These are phyloP conservation scores for Onychomys torridus DNA, from an alignment of 2,797 vertebrate genomes.

Conservation along the genomic window DNA sequence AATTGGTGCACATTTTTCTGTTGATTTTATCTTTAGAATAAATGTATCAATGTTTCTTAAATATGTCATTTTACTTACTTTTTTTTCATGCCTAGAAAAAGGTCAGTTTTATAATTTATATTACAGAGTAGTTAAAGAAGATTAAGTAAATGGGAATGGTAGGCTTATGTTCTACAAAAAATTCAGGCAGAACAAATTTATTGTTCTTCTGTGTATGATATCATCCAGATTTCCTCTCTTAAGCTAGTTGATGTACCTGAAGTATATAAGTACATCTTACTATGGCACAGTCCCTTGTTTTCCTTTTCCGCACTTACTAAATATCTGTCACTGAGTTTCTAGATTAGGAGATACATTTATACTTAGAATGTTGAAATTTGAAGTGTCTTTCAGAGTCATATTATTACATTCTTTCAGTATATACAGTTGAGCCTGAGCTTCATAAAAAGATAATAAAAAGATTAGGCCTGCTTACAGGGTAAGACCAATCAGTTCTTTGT, in stretches of 20 bases:
- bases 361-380: conserved; percentile 21
- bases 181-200: not conserved
- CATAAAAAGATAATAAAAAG: not conserved
- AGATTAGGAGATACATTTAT: conserved; percentile 14
- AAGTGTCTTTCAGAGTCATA: not conserved
- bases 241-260: not conserved
- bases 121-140: not conserved
- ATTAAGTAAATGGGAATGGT: not conserved
- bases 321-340: conserved; percentile 36
- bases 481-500: too few species aligned
- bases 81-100: not conserved
- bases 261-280: not conserved
- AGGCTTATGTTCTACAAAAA: not conserved
- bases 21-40: not conserved
- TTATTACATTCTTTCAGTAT: not conserved
- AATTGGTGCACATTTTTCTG: not conserved
- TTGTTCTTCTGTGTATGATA: not conserved
- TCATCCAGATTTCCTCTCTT: not conserved
- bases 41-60: not conserved
- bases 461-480: not conserved
- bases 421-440: not conserved
- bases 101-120: not conserved
- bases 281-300: not conserved
- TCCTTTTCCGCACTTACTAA: conserved; percentile 40
- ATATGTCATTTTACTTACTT: conserved; percentile 8